Percentiles rank a stretch among this genome's conserved stretches.
Evolutionary conservation across 2,888 invertebrate species (phyloP).

Genomic region (Apamea crenata): DNA sequence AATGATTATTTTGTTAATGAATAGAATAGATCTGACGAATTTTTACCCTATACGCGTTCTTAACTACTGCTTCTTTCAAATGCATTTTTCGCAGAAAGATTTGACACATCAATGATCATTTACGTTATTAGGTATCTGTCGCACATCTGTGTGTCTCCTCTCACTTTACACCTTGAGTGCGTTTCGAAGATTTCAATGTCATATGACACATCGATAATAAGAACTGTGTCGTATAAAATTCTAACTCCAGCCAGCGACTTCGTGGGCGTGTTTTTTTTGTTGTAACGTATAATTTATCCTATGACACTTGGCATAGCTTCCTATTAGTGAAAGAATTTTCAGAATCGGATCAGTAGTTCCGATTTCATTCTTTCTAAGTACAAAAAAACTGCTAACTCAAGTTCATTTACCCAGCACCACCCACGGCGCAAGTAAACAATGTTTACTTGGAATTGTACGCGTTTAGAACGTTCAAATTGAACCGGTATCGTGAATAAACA

Average conservation of each 20-base stretch:
- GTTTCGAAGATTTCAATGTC: conserved; percentile 27
- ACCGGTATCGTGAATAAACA: conserved; percentile 75
- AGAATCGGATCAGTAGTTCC: neutral
- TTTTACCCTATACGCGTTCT: neutral
- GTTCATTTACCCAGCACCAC: conserved; percentile 67
- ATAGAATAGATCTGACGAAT: neutral
- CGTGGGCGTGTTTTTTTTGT: neutral
- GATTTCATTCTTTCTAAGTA: conserved; percentile 5
- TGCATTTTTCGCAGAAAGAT: neutral
- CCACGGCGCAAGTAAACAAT: conserved; percentile 67
- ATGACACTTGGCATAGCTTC: neutral
- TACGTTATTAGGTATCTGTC: conserved; percentile 3
- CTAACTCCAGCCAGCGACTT: neutral
- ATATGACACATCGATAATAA: conserved; percentile 1
- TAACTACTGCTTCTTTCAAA: neutral
- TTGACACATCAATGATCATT: neutral
- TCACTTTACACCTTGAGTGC: neutral
- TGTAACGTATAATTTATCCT: neutral
- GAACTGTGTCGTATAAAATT: neutral
- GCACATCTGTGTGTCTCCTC: neutral
- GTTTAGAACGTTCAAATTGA: conserved; percentile 71
- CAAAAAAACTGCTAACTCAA: conserved; percentile 52
- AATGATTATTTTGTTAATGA: neutral
- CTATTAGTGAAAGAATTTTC: neutral
- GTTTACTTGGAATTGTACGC: conserved; percentile 65